Evolutionary conservation across 2,797 vertebrate species (phyloP).

Genomic region (Ctenopoma multispine): DNA sequence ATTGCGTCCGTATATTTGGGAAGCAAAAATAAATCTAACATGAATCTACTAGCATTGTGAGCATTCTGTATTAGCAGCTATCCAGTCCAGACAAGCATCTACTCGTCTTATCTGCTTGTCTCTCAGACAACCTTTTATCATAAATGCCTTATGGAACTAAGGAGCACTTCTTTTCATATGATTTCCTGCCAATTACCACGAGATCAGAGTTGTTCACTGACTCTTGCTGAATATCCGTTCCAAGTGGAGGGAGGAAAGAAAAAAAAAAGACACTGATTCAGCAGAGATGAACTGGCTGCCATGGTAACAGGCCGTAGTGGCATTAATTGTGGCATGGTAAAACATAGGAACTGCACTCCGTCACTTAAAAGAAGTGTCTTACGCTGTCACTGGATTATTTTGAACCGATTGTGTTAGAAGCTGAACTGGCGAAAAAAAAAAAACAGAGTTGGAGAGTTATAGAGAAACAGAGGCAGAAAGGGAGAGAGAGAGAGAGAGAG

Average conservation of each 20-base stretch:
- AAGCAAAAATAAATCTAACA: not conserved
- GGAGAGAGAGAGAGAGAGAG: not conserved
- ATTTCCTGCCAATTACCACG: slow-evolving; percentile 59
- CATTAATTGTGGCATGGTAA: slow-evolving; percentile 60
- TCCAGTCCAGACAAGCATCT: slow-evolving; percentile 17
- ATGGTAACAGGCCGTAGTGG: slow-evolving; percentile 54
- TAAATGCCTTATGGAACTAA: slow-evolving; percentile 33
- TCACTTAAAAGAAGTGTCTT: slow-evolving; percentile 23
- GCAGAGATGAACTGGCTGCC: slow-evolving; percentile 61
- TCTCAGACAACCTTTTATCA: slow-evolving; percentile 38
- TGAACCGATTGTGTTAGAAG: slow-evolving; percentile 8
- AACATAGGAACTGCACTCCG: slow-evolving; percentile 28
- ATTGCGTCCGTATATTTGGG: not conserved
- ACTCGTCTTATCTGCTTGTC: slow-evolving; percentile 6
- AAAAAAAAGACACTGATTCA: slow-evolving; percentile 44
- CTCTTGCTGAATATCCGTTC: slow-evolving; percentile 45
- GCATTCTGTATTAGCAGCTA: not conserved
- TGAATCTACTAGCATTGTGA: not conserved
- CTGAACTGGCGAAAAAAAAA: slow-evolving; percentile 18
- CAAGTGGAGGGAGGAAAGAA: slow-evolving; percentile 6
- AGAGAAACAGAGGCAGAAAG: not conserved
- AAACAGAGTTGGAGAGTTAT: not conserved
- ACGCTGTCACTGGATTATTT: slow-evolving; percentile 14
- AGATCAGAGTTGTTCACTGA: slow-evolving; percentile 49
- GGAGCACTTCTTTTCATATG: slow-evolving; percentile 45